Evolutionary conservation across 2,888 invertebrate species (phyloP), one percentile per base, ranked within the genome.

Genomic region (Agrotis puta): DNA sequence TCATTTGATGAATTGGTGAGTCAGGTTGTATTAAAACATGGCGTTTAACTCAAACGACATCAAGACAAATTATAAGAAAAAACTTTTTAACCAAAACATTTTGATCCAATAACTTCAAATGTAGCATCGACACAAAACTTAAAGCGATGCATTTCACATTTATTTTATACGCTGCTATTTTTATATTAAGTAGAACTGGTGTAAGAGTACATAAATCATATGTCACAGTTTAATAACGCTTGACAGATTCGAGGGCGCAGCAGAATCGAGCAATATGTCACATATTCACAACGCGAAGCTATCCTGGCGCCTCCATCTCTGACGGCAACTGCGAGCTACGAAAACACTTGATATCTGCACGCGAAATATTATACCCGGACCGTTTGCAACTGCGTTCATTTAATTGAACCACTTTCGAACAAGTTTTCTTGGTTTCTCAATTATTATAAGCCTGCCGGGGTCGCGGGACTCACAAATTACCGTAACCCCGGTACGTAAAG

Each of bases 241-340:
- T 92, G 93, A 92, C 94, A 91, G 91, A 92, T 92, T 91, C 89
- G 93, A 92, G 88, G 91, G 92, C 94, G 90, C 89, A 91, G 94
- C 94, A 94, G 88, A 92, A 91, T 91, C 88, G 75, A 87, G 93
- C 92, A 92, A 93, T 93, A 92, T 92, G 92, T 92, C 91, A 93
- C 88, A 88, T 81, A 86, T 87, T 86, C 87, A 84, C 82, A 81
- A 75, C 82, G 88, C 81, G 83, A 76, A 77, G 78, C 84, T 82
- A 83, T 87, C 79, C 88, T 88, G 82, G 82, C 83, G 87, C 80
- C 88, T 88, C 82, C 86, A 86, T 87, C 83, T 88, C 83, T 84
- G 85, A 85, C 83, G 77, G 65, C 67, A 63, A 76, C 77, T 43
- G 16, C 27, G 80, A 84, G 81, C 67, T 85, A 81, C 82, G 77